Conservation (phyloP, 2,113 vertebrate species). For the Cottus gobio region DNA sequence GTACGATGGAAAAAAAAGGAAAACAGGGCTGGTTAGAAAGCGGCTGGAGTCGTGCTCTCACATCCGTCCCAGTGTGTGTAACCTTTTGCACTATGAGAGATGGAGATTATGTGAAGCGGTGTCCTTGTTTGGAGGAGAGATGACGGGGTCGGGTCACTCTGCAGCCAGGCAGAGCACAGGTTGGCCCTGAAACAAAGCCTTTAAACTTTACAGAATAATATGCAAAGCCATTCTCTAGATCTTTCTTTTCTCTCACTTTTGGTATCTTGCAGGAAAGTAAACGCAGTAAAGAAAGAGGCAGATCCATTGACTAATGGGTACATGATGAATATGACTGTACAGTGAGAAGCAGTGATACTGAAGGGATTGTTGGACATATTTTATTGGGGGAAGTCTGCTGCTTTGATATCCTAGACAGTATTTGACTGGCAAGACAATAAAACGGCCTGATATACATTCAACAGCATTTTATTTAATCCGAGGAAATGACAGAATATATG, state of each 20-base stretch:
- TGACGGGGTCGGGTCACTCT: constrained; percentile 28
- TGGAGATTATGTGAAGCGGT: constrained; percentile 1
- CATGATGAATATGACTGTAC: background rate
- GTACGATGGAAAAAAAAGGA: constrained; percentile 5
- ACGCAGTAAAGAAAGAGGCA: background rate
- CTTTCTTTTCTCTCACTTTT: constrained; percentile 24
- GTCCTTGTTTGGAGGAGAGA: background rate
- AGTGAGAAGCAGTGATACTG: background rate
- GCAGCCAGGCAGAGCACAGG: constrained; percentile 15
- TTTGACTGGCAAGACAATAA: constrained; percentile 14
- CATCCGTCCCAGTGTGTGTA: background rate
- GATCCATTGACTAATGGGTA: background rate
- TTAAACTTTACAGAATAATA: constrained; percentile 53
- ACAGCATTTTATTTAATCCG: background rate
- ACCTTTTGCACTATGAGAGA: constrained; percentile 54
- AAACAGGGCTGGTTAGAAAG: background rate
- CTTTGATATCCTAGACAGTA: background rate
- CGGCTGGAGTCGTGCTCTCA: constrained; percentile 1
- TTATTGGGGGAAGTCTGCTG: constrained; percentile 1
- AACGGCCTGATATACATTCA: background rate
- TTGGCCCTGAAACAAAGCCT: background rate
- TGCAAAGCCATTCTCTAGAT: constrained; percentile 63
- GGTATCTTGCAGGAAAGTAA: background rate
- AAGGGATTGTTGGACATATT: background rate
- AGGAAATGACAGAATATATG: background rate